Conservation (phyloP, 2,797 vertebrate genomes). For the Pseudochirops corinnae region DNA sequence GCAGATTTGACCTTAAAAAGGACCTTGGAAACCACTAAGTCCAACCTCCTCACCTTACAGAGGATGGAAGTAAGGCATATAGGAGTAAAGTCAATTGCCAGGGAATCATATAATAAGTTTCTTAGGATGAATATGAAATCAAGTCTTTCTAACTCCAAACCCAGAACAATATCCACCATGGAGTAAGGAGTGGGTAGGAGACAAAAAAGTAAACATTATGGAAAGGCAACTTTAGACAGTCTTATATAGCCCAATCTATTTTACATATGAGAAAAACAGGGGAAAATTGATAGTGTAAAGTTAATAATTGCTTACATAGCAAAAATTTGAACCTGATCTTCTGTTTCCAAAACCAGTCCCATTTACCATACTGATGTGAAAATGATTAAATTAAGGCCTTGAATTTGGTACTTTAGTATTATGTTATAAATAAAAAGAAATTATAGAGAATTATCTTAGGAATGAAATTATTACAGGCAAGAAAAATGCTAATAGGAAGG, state of each 20-base stretch:
- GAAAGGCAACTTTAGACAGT: not conserved
- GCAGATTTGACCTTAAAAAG: not conserved
- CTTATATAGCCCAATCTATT: not conserved
- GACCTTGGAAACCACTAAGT: not conserved
- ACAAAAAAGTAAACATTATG: not conserved
- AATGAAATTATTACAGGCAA: conserved; percentile 24
- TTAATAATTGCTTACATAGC: not conserved
- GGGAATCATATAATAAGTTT: not conserved
- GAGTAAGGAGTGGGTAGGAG: not conserved
- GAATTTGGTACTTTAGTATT: not conserved
- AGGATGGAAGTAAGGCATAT: not conserved
- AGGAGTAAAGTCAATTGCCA: not conserved
- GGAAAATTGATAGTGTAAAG: not conserved
- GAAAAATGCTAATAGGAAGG: not conserved
- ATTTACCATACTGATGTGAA: not conserved
- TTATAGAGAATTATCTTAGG: not conserved
- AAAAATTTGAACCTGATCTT: not conserved
- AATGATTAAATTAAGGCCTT: conserved; percentile 10
- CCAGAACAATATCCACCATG: not conserved
- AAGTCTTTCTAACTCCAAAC: not conserved
- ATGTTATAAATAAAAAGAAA: conserved; percentile 12
- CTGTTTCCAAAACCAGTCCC: not conserved
- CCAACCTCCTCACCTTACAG: not conserved
- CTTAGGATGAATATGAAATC: not conserved
- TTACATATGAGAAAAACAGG: not conserved